Percentiles rank a stretch among this genome's conserved stretches.
These are phyloP conservation scores for Pseudomyrmex sp. DNA, from an alignment of 1,140 invertebrate species.

Conservation along the genomic window DNA sequence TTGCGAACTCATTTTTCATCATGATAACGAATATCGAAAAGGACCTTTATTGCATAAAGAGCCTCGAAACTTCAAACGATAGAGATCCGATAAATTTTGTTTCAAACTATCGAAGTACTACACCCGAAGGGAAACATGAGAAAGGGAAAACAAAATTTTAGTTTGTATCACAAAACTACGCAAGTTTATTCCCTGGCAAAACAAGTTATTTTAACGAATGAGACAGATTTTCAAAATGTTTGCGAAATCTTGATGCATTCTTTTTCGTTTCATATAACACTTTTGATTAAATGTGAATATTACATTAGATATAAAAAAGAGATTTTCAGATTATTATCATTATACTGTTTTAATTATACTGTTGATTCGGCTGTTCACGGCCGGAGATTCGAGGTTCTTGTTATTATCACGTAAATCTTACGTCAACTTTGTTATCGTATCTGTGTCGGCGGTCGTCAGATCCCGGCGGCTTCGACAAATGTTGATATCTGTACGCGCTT, in stretches of 20 bases:
- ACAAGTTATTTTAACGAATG: neutral
- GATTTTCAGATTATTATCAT: neutral
- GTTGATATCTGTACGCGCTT: slow-evolving; percentile 77
- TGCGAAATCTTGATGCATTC: neutral
- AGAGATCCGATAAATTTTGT: slow-evolving; percentile 1
- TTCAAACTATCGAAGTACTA: neutral
- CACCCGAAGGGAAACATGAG: too few relatives aligned
- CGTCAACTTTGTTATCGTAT: slow-evolving; percentile 50
- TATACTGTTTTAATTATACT: neutral
- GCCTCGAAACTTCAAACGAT: slow-evolving; percentile 45
- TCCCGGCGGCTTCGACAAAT: slow-evolving; percentile 50
- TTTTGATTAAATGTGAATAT: neutral
- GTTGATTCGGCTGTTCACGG: neutral
- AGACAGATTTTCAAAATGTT: neutral
- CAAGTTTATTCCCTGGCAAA: neutral
- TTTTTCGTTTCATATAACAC: neutral
- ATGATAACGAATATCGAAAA: slow-evolving; percentile 24
- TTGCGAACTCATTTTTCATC: slow-evolving; percentile 36
- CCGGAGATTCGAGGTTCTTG: slow-evolving; percentile 55
- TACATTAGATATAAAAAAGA: neutral
- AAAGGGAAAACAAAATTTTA: neutral
- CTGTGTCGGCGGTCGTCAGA: slow-evolving; percentile 25
- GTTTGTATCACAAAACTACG: neutral
- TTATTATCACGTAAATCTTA: slow-evolving; percentile 25
- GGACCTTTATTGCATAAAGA: slow-evolving; percentile 28